These are phyloP conservation scores for Leucoraja ocellata DNA, from an alignment of 2,797 vertebrate species.

Conservation along the genomic window DNA sequence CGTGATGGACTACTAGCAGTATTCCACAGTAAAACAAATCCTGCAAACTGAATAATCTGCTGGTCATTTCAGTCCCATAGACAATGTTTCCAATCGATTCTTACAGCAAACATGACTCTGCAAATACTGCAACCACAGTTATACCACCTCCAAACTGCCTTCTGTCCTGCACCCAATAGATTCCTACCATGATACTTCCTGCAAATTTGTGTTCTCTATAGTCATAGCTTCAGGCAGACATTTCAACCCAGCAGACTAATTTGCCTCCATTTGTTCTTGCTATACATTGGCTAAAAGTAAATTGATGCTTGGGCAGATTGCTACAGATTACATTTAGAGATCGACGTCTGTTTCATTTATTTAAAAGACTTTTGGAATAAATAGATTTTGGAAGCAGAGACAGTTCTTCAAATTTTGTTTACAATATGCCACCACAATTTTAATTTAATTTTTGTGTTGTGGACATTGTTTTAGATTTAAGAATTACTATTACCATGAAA, in stretches of 20 bases:
- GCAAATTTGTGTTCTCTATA: too few species aligned
- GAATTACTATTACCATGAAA: background rate
- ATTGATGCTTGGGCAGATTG: background rate
- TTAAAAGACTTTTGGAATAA: background rate
- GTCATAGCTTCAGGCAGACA: too few species aligned
- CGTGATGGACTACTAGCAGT: background rate
- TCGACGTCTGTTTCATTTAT: background rate
- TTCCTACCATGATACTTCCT: too few species aligned
- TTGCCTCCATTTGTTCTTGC: background rate
- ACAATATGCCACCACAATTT: background rate
- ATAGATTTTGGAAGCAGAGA: background rate
- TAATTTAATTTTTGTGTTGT: background rate
- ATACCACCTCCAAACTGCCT: too few species aligned
- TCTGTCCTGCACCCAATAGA: too few species aligned
- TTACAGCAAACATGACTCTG: too few species aligned
- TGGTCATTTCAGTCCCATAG: too few species aligned
- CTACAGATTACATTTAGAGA: background rate
- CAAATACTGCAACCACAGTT: too few species aligned
- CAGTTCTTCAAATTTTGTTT: background rate
- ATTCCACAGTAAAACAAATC: too few species aligned
- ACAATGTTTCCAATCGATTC: too few species aligned
- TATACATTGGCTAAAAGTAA: background rate
- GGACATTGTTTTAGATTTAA: background rate
- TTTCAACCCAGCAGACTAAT: background rate
- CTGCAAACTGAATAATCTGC: background rate